Conservation (phyloP, 1,140 invertebrate species). For the Ganaspis sp. region DNA sequence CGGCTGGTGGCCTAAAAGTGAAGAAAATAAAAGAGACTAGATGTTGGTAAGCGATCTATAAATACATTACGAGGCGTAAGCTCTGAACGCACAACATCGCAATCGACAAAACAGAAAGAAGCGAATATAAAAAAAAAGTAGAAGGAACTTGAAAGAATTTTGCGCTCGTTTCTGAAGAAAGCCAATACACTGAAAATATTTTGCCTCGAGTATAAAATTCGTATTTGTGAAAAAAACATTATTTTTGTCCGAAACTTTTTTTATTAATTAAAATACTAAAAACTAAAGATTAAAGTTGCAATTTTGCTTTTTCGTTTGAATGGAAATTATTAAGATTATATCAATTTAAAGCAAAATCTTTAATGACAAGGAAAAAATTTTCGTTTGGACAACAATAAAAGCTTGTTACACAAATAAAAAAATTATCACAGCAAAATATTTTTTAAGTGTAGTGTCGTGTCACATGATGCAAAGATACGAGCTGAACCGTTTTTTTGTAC, state of each 20-base stretch:
- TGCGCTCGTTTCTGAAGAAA: constrained; percentile 52
- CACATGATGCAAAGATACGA: constrained; percentile 54
- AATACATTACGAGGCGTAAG: constrained; percentile 76
- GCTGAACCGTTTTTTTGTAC: not conserved
- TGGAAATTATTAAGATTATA: too few species aligned
- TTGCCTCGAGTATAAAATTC: too few species aligned
- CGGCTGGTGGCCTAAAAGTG: constrained; percentile 30
- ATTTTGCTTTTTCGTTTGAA: too few species aligned
- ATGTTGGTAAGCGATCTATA: constrained; percentile 71
- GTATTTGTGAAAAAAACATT: too few species aligned
- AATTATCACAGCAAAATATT: too few species aligned
- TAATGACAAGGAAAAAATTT: too few species aligned
- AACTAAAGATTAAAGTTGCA: too few species aligned
- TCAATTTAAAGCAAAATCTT: too few species aligned
- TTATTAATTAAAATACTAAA: too few species aligned
- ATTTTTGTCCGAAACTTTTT: too few species aligned
- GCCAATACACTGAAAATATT: constrained; percentile 37
- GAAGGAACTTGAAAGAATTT: constrained; percentile 54
- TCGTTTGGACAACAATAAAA: too few species aligned
- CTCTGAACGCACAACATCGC: constrained; percentile 73
- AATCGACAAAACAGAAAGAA: constrained; percentile 67
- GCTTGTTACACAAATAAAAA: too few species aligned
- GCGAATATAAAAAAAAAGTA: constrained; percentile 56
- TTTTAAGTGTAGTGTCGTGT: constrained; percentile 40
- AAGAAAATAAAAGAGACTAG: constrained; percentile 55